Evolutionary conservation across 2,797 vertebrate genomes (phyloP).

Genomic region (Etheostoma nigrum): DNA sequence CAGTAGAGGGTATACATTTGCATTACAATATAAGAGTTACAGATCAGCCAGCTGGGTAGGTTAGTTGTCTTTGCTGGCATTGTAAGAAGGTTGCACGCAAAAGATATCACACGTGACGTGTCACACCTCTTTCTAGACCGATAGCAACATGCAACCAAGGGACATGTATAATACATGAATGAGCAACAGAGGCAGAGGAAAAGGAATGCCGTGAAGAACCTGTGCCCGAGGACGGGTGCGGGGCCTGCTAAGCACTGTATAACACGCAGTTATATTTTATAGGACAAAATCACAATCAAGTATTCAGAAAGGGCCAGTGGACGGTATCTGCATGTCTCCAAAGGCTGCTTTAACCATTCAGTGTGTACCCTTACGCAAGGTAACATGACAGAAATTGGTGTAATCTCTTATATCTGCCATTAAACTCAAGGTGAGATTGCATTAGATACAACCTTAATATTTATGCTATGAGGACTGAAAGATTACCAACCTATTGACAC

Average conservation of each 20-base stretch:
- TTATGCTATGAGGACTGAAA: neutral
- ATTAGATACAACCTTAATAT: neutral
- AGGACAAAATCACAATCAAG: neutral
- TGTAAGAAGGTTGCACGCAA: slow-evolving; percentile 57
- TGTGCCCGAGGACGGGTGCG: slow-evolving; percentile 23
- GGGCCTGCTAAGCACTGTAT: slow-evolving; percentile 8
- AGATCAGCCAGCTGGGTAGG: slow-evolving; percentile 20
- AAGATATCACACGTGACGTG: slow-evolving; percentile 31
- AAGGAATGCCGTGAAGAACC: slow-evolving; percentile 32
- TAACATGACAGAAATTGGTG: neutral
- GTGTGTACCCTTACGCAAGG: neutral
- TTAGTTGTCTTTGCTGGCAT: slow-evolving; percentile 15
- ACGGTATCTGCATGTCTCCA: slow-evolving; percentile 12
- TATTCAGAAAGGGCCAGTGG: slow-evolving; percentile 18
- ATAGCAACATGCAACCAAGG: slow-evolving; percentile 36
- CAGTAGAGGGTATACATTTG: slow-evolving; percentile 46
- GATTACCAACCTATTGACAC: neutral
- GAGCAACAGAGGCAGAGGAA: slow-evolving; percentile 36
- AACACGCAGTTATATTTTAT: slow-evolving; percentile 4
- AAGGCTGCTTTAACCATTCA: neutral
- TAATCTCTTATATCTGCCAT: neutral
- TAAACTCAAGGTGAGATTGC: neutral
- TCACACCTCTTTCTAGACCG: slow-evolving; percentile 12
- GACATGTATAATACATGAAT: slow-evolving; percentile 23
- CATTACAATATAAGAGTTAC: slow-evolving; percentile 22